Percentiles rank a stretch among this genome's conserved stretches.
phyloP scores from a whole-genome alignment of 2,888 invertebrate genomes.

The Parnassius orleans region DNA sequence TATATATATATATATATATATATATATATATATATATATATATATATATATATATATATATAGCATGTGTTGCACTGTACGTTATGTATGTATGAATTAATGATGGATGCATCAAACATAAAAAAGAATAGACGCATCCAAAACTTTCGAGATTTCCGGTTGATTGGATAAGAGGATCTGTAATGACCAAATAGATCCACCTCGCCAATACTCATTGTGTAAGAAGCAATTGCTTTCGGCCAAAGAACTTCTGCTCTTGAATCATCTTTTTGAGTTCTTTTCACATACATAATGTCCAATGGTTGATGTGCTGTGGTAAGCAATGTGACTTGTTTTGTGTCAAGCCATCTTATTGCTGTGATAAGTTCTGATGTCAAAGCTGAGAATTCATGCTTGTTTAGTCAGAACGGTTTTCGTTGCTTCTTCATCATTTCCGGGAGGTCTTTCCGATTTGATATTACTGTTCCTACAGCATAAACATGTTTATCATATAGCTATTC shows the following conservation, averaged over 20 bases:
- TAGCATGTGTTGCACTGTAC: too few species aligned
- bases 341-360: conserved; percentile 20
- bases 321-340: conserved; percentile 12
- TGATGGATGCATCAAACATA: too few species aligned
- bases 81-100: too few species aligned
- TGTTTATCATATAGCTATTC: conserved; percentile 33
- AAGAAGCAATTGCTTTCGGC: conserved; percentile 41
- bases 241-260: conserved; percentile 33
- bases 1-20: too few species aligned
- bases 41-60: too few species aligned
- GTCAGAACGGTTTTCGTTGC: conserved; percentile 21
- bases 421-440: neutral
- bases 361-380: conserved; percentile 34
- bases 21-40: too few species aligned
- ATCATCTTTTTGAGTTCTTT: conserved; percentile 46
- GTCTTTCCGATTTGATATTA: conserved; percentile 28
- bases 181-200: too few species aligned
- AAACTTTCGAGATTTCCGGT: too few species aligned
- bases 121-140: too few species aligned
- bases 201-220: conserved; percentile 9
- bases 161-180: too few species aligned
- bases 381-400: conserved; percentile 39
- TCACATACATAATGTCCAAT: conserved; percentile 32
- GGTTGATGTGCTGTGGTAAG: conserved; percentile 38
- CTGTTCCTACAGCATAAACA: conserved; percentile 40